These are phyloP conservation scores for Liolophura sinensis DNA, from an alignment of 1,140 invertebrate species.

Conservation along the genomic window DNA sequence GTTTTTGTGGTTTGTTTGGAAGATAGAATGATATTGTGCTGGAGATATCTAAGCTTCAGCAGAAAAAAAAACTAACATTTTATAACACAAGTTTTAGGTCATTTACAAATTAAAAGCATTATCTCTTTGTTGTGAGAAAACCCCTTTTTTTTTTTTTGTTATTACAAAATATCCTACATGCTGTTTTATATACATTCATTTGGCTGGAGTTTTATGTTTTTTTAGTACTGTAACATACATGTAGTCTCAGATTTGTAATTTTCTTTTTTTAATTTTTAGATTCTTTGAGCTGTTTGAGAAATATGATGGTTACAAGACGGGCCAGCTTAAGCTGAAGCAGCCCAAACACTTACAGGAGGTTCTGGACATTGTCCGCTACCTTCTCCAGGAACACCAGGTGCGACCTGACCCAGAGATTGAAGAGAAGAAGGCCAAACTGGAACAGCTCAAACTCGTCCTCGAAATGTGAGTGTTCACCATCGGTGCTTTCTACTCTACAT, in stretches of 20 bases:
- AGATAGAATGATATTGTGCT: no score
- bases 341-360: conserved; percentile 95
- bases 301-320: conserved; percentile 92
- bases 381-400: conserved; percentile 82
- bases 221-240: not conserved
- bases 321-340: conserved; percentile 96
- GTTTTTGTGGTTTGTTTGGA: no score
- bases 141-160: no score
- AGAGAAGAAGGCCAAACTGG: conserved; percentile 83
- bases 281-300: conserved; percentile 99
- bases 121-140: no score
- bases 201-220: no score
- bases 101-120: no score
- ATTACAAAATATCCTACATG: no score
- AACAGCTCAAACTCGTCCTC: conserved; percentile 96
- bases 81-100: no score
- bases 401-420: conserved; percentile 90
- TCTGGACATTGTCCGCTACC: conserved; percentile 87
- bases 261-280: conserved; percentile 63
- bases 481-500: no score
- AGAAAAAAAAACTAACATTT: no score
- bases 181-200: no score
- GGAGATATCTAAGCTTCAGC: no score
- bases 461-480: conserved; percentile 98
- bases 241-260: not conserved